Evolutionary conservation across 2,888 invertebrate genomes (phyloP), one percentile per base, ranked within the genome.

Genomic region (Spialia ferax): DNA sequence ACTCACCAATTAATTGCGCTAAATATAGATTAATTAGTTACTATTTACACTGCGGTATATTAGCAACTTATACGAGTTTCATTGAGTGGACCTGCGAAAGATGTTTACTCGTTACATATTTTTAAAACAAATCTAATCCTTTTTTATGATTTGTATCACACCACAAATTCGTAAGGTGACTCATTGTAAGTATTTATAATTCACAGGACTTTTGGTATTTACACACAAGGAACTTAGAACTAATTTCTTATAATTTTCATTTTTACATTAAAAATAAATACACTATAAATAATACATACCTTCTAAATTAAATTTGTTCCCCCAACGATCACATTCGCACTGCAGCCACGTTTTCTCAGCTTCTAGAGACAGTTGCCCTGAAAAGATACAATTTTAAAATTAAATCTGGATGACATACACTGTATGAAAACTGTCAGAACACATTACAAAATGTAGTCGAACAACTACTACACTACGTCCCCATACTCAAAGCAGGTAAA

Each of bases 331-430:
- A 87, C 97, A 97, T 93, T 98, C 97, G 85, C 96, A 97, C 88
- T 97, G 97, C 79, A 98, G 94, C 98, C 98, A 98, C 74, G 97
- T 97, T 89, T 97, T 97, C 89, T 98, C 97, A 70, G 97, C 97
- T 89, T 97, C 97, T 85, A 97, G 94, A 69, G 97, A 97, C 82
- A 97, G 94, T 94, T 97, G 97, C 84, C 97, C 97, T 97, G 91
- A 74, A 73, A 64, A 60, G 74, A 70, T 18, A 69, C 18, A 15
- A 68, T 52, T 23, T 23, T 23, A 23, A 23, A n/a, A 23, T 18
- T 18, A 11, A 48, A 18, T 11, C 45, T 48, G 11, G 8, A 1
- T n/a, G 4, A 38, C 8, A 32, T 32, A 4, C n/a, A 4, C 1
- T 5, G 4, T 38, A 38, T 38, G n/a, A 15, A n/a, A 38, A 38